Conservation (phyloP, 2,797 vertebrate genomes). For the Gallinago nigripennis region DNA sequence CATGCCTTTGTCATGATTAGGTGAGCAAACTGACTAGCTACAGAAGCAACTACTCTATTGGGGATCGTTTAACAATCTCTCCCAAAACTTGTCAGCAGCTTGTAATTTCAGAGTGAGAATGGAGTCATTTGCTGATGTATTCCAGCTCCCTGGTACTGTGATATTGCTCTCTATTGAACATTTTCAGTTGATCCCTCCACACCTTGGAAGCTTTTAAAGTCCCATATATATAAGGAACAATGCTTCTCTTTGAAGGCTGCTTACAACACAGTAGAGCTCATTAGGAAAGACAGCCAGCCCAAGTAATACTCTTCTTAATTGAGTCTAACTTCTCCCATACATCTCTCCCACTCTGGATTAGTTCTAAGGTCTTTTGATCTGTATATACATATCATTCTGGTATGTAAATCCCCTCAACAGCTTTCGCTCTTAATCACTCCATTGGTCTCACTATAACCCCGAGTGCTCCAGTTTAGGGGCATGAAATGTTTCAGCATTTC, state of each 20-base stretch:
- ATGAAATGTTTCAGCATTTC: background rate
- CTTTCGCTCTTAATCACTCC: background rate
- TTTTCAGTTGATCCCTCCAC: slow-evolving; percentile 15
- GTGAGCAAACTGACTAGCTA: background rate
- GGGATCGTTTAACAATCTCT: background rate
- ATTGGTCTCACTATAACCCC: background rate
- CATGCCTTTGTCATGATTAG: background rate
- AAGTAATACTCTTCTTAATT: background rate
- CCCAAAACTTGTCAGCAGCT: background rate
- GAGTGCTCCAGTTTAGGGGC: background rate
- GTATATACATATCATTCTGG: background rate
- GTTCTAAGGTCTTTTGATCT: background rate
- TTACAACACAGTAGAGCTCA: background rate
- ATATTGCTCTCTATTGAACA: background rate
- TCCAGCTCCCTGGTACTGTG: background rate
- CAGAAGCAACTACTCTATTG: background rate
- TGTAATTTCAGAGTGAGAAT: background rate
- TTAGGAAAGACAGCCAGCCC: background rate
- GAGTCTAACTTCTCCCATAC: background rate
- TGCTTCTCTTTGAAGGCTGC: background rate
- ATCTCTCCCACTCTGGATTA: background rate
- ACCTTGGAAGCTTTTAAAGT: slow-evolving; percentile 17
- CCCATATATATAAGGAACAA: background rate
- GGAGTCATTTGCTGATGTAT: background rate
- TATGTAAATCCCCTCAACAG: background rate